Percentiles rank a stretch among this genome's conserved stretches.
Evolutionary conservation across 37 sponge, comb jelly and placozoan genomes (phyloP).

Genomic region (Ephydatia muelleri): DNA sequence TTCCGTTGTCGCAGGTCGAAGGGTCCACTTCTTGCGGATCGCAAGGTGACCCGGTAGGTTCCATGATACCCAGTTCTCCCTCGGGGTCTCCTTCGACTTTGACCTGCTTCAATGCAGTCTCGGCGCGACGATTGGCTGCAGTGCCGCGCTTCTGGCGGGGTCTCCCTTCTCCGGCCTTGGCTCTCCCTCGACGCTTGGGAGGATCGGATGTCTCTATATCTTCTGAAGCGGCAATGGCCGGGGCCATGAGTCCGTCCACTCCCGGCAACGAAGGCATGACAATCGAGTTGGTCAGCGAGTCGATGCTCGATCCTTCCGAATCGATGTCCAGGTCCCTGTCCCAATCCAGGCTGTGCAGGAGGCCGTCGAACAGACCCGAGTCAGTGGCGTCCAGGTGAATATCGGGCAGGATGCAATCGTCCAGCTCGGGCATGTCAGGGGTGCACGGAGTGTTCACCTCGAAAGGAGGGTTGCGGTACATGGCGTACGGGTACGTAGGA

Average conservation of each 20-base stretch:
- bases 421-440: conserved; percentile 29
- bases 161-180: not conserved
- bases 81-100: conserved; percentile 38
- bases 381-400: conserved; percentile 20
- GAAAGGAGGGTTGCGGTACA: conserved; percentile 2
- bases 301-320: conserved; percentile 15
- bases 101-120: conserved; percentile 17
- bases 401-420: conserved; percentile 34
- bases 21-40: not conserved
- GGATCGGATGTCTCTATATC: conserved; percentile 8
- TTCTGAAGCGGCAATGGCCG: conserved; percentile 27
- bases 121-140: not conserved
- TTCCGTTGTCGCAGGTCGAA: conserved; percentile 3
- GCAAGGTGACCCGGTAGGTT: not conserved
- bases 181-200: conserved; percentile 2
- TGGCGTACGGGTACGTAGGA: conserved; percentile 4
- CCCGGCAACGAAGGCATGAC: conserved; percentile 26
- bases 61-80: conserved; percentile 5
- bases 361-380: conserved; percentile 39
- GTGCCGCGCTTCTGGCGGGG: not conserved
- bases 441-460: not conserved
- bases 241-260: conserved; percentile 9
- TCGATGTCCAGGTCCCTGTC: conserved; percentile 33
- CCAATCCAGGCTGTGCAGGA: conserved; percentile 40
- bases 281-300: not conserved